Evolutionary conservation across 2,113 vertebrate species (phyloP).

Genomic region (Crotophaga sulcirostris): DNA sequence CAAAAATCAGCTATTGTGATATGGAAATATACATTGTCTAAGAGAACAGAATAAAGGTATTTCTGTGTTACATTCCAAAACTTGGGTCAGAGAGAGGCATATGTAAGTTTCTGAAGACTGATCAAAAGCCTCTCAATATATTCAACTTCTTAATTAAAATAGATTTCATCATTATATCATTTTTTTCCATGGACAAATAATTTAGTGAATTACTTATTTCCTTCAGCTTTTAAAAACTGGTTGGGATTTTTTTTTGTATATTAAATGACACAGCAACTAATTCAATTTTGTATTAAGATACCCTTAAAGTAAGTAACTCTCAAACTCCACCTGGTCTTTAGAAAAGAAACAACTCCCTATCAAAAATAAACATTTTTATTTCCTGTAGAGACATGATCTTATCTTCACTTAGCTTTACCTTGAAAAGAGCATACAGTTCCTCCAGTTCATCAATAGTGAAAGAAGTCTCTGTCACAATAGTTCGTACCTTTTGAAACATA

Average conservation of each 20-base stretch:
- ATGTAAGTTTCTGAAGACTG: neutral
- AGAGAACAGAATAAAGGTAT: neutral
- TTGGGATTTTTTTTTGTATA: neutral
- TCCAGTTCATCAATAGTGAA: conserved; percentile 94
- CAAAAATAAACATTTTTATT: neutral
- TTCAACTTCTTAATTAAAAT: neutral
- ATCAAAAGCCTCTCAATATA: neutral
- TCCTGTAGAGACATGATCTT: neutral
- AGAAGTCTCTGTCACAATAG: conserved; percentile 94
- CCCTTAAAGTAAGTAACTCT: neutral
- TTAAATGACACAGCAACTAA: neutral
- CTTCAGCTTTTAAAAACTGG: neutral
- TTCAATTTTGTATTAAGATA: neutral
- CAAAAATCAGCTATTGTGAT: neutral
- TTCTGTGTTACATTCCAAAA: neutral
- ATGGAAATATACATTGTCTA: neutral
- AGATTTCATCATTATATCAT: neutral
- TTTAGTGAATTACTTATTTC: neutral
- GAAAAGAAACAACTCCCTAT: neutral
- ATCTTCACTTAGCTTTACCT: conserved; percentile 77
- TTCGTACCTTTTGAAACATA: conserved; percentile 84
- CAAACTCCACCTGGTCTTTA: neutral
- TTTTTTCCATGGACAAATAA: neutral
- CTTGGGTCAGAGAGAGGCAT: neutral
- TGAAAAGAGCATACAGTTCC: conserved; percentile 94